Evolutionary conservation across 2,113 vertebrate species (phyloP), one percentile per base, ranked within the genome.

Genomic region (Nibea coibor): DNA sequence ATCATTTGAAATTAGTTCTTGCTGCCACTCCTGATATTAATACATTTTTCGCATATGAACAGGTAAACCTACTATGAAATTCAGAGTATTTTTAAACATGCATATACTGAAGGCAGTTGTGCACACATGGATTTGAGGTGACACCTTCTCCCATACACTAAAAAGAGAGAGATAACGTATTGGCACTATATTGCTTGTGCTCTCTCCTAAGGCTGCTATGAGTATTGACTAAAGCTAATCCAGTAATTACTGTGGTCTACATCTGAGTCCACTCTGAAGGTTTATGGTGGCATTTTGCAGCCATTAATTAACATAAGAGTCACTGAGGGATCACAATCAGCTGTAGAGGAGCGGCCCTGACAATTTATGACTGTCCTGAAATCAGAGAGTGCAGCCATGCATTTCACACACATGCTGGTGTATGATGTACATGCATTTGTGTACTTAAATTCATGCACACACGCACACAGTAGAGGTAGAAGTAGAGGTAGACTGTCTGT

Each of bases 251-350:
- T 84, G 89, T 43, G 88, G 87, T 88, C 88, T 82, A 84, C 79
- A 72, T 69, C 65, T 76, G 78, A 87, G 85, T 89, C 81, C 81
- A 77, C 82, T 71, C 73, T 22, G 80, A 91, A 92, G 91, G 88
- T 94, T 95, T 93, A 95, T 94, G 90, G 90, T 51, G 54, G 82
- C 85, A 88, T 91, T 78, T 77, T 54, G 72, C 72, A 64, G 85
- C 73, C 62, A 82, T 91, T 95, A 93, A 95, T 95, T 94, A 95
- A 95, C 81, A 72, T 85, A 86, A 87, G 58, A 66, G 89, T 89
- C 90, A 91, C 85, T 67, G 28, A 76, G 91, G 90, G 89, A 92
- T 92, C 82, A 69, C 86, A 81, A 82, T 86, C 85, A 91, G 88
- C 81, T 71, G 42, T 63, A 72, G 81, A 84, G 77, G 79, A 89